phyloP scores from a whole-genome alignment of 2,888 invertebrate genomes.

The Dastarcus helophoroides region DNA sequence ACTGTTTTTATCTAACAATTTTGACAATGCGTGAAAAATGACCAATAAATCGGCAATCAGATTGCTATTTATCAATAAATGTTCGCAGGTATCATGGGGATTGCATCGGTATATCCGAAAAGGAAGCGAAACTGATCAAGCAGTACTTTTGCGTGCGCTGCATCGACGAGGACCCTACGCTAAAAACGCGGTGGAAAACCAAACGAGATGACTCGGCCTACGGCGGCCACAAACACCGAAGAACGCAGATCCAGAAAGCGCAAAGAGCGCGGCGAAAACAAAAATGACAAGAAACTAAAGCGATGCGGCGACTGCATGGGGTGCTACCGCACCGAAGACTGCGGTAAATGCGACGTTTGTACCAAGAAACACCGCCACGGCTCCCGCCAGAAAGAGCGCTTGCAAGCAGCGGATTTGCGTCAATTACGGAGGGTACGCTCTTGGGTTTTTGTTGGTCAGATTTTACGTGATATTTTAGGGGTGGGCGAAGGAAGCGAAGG shows the following conservation, averaged over 20 bases:
- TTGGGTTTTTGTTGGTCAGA: not conserved
- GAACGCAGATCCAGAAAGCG: conserved; percentile 28
- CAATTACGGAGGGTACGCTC: conserved; percentile 31
- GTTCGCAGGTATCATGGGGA: conserved; percentile 72
- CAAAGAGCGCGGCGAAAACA: conserved; percentile 29
- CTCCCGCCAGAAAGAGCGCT: conserved; percentile 32
- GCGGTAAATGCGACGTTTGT: conserved; percentile 57
- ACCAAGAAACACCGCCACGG: conserved; percentile 33
- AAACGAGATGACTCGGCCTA: conserved; percentile 27
- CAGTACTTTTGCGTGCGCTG: conserved; percentile 87
- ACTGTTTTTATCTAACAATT: no score
- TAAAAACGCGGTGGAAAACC: conserved; percentile 46
- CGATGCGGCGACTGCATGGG: conserved; percentile 68
- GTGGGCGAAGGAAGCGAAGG: conserved; percentile 28
- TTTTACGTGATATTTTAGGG: conserved; percentile 12
- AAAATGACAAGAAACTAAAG: conserved; percentile 38
- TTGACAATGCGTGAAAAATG: no score
- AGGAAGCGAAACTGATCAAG: conserved; percentile 85
- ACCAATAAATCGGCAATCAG: no score
- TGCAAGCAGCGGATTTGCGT: conserved; percentile 43
- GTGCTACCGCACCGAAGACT: conserved; percentile 57
- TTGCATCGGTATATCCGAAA: conserved; percentile 89
- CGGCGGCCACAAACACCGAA: conserved; percentile 18
- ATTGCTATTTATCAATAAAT: not conserved
- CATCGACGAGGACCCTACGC: conserved; percentile 67